Evolutionary conservation across 53 echinoderm and acorn worm genomes (phyloP), one percentile per base, ranked within the genome.

Genomic region (Actinopyga echinites): DNA sequence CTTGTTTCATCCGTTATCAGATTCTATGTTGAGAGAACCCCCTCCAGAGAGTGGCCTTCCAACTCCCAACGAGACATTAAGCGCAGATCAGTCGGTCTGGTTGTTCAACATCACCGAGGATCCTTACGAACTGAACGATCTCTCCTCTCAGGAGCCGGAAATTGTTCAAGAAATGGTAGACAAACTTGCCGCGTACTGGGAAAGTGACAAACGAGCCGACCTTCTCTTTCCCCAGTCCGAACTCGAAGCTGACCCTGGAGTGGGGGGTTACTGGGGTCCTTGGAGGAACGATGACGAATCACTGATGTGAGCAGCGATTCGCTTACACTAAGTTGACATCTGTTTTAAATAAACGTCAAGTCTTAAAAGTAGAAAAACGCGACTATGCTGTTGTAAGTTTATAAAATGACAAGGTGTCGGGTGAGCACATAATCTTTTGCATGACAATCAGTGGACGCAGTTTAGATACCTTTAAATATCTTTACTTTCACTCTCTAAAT

Each of bases 241-340:
- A 17, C 4, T 31, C 6, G 77, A 77, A 15, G 77, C 77, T 22
- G 77, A 77, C 56, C 77, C 77, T 30, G 77, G 56, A 54, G 28
- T 7, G 6, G 56, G 28, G 8, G 77, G 77, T 33, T 77, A 77
- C 56, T 77, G 77, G 77, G 32, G 77, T 12, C 77, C 77, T 2
- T 77, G 77, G 77, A 10, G 77, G 31, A 31, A 77, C 44, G 52
- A 77, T 31, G 56, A 77, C 23, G 77, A 77, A 33, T 54, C 77
- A 0, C 44, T 77, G 8, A 53, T 77, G 10, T 55, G 54, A 54
- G 17, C 40, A 8, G 15, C 17, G 8, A 67, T n/a, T n/a, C n/a
- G n/a, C n/a, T n/a, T n/a, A n/a, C n/a, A n/a, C n/a, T n/a, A n/a
- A n/a, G n/a, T n/a, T n/a, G n/a, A n/a, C n/a, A n/a, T n/a, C n/a